Base-by-base conservation (phyloP, 2,113 vertebrate genomes). In the Salvelinus sp. region DNA sequence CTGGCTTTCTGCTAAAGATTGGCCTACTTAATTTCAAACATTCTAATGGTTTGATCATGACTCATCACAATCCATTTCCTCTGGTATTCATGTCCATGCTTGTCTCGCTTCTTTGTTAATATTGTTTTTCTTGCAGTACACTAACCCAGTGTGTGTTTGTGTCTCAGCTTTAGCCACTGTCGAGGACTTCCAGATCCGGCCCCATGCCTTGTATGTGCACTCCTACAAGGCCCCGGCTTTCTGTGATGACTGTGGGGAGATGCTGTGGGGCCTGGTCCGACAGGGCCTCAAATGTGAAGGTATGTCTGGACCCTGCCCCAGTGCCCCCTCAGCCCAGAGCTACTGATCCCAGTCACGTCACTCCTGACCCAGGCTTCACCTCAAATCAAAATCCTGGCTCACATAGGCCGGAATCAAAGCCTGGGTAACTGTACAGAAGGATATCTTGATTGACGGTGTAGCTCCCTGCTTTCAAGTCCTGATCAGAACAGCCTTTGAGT, bases 211-310 rank as follows among this genome's bases (percentile, higher is more conserved):
- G 22, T 95, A 96, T 58, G 97, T 98, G 27, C 97, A 98, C 91
- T 98, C 97, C 82, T 98, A 98, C 89, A 97, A 97, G 90, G 95
- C 97, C 47, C 97, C 97, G 68, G 96, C 97, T 66, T 98, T 98
- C 90, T 98, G 97, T 85, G 96, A 98, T 79, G 95, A 98, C 92
- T 98, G 97, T 0, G 96, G 96, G 70, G 96, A 97, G 89, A 98
- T 98, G 97, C 95, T 98, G 81, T 98, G 96, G 95, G 97, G 97
- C 58, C 94, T 98, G 84, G 96, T 98, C 87, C 93, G 97, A 66
- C 97, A 98, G 82, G 97, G 97, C 68, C 93, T 98, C 81, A 98
- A 98, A 89, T 98, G 97, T 91, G 96, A 98, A 93, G 97, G 97
- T 97, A 85, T 85, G 91, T 48, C 64, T 0, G 9, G 13, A 7